These are phyloP conservation scores for Galago senegalensis DNA, from an alignment of 2,797 vertebrate genomes.

Conservation along the genomic window DNA sequence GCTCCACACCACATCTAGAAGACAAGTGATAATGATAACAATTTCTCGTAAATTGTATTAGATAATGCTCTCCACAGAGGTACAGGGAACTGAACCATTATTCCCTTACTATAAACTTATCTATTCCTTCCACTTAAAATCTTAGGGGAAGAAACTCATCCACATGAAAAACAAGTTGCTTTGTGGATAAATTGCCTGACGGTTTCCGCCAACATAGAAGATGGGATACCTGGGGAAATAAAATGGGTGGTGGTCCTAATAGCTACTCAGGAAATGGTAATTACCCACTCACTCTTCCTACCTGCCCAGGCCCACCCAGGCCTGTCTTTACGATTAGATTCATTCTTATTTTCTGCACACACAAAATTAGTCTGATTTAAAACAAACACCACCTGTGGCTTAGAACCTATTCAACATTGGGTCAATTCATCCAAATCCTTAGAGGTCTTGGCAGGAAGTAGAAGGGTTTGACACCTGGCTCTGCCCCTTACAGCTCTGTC, in stretches of 20 bases:
- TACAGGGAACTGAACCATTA: slow-evolving; percentile 74
- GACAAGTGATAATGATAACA: slow-evolving; percentile 69
- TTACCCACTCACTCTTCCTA: background rate
- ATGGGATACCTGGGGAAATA: background rate
- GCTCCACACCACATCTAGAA: background rate
- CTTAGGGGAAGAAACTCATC: slow-evolving; percentile 78
- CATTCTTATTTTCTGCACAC: background rate
- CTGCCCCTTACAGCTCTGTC: background rate
- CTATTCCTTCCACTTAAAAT: slow-evolving; percentile 82
- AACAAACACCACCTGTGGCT: background rate
- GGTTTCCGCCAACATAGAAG: background rate
- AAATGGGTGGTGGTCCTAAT: background rate
- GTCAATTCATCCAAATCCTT: background rate
- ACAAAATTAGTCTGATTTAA: background rate
- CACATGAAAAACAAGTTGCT: slow-evolving; percentile 52
- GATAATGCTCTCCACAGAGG: slow-evolving; percentile 69
- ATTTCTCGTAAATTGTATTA: slow-evolving; percentile 80
- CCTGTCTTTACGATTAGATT: background rate
- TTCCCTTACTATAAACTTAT: slow-evolving; percentile 84
- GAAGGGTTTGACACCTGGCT: background rate
- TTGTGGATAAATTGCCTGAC: background rate
- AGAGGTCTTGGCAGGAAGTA: background rate
- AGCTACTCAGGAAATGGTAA: background rate
- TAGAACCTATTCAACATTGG: background rate
- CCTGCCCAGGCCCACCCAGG: background rate